A percentile compares a stretch with the other conserved stretches of the same genome.
Conservation (phyloP, 2,888 invertebrate genomes). For the Oscheius myriophilus region DNA sequence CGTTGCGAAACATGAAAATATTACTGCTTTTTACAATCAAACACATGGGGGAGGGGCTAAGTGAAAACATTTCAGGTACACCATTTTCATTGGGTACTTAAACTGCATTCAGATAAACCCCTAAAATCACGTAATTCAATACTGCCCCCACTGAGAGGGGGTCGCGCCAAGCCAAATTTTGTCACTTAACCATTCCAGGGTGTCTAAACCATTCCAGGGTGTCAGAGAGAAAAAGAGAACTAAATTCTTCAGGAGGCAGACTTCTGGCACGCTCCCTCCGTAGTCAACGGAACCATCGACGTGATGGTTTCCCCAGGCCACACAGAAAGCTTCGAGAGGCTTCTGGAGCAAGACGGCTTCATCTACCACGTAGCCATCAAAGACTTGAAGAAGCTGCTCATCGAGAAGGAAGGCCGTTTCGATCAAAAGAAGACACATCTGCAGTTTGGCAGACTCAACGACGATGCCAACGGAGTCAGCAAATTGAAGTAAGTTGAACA, state of each 20-base stretch:
- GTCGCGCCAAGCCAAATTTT: no score
- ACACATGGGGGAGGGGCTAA: no score
- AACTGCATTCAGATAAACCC: no score
- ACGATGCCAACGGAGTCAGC: constrained; percentile 42
- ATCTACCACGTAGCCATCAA: constrained; percentile 53
- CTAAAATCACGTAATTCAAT: no score
- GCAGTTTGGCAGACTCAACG: constrained; percentile 36
- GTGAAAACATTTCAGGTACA: no score
- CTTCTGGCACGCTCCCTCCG: constrained; percentile 65
- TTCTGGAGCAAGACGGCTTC: constrained; percentile 42
- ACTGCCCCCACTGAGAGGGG: no score
- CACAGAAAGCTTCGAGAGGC: constrained; percentile 40
- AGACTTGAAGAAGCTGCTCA: constrained; percentile 60
- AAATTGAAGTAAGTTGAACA: constrained; percentile 34
- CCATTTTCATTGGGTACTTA: no score
- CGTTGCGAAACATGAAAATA: no score
- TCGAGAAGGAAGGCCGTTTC: constrained; percentile 56
- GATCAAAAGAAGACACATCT: constrained; percentile 33
- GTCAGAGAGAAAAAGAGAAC: no score
- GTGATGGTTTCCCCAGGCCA: constrained; percentile 63
- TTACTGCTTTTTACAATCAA: no score
- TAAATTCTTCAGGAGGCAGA: constrained; percentile 46
- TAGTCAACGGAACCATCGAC: constrained; percentile 59
- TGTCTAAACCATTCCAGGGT: no score
- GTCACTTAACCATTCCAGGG: no score